A percentile compares a stretch with the other conserved stretches of the same genome.
phyloP scores from a whole-genome alignment of 2,888 invertebrate genomes.

The Caenorhabditis zanzibari region DNA sequence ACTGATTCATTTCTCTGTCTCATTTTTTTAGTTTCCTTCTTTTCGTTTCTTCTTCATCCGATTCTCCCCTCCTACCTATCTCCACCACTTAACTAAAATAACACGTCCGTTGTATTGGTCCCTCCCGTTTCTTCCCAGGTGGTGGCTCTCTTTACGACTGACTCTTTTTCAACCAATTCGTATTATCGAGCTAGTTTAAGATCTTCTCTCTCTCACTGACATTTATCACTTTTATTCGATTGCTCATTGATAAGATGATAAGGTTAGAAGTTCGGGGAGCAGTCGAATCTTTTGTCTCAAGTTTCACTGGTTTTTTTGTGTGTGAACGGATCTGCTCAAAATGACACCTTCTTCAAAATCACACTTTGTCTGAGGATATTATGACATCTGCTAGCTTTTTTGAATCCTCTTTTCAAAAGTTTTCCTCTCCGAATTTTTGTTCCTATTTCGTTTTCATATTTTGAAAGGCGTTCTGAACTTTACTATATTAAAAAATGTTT shows the following conservation, averaged over 20 bases:
- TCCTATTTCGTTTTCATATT: not conserved
- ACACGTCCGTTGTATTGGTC: constrained; percentile 30
- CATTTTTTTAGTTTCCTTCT: constrained; percentile 10
- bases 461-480: not conserved
- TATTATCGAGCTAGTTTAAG: not conserved
- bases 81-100: constrained; percentile 57
- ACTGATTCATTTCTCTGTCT: constrained; percentile 24
- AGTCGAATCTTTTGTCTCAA: not conserved
- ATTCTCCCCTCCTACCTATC: not conserved
- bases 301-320: constrained; percentile 22
- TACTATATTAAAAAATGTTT: no score
- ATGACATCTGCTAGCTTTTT: constrained; percentile 26
- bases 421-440: not conserved
- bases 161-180: not conserved
- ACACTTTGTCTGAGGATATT: constrained; percentile 28
- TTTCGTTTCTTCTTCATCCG: constrained; percentile 6
- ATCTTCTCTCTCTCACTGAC: not conserved
- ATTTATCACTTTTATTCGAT: constrained; percentile 39
- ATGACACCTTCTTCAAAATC: constrained; percentile 41
- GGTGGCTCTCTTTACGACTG: constrained; percentile 1
- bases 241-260: constrained; percentile 30
- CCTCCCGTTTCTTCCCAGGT: constrained; percentile 3
- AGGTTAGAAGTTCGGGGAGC: constrained; percentile 17
- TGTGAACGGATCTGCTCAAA: constrained; percentile 32
- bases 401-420: not conserved